These are phyloP conservation scores for Paedocypris micromegethes DNA, from an alignment of 2,797 vertebrate species.

Conservation along the genomic window DNA sequence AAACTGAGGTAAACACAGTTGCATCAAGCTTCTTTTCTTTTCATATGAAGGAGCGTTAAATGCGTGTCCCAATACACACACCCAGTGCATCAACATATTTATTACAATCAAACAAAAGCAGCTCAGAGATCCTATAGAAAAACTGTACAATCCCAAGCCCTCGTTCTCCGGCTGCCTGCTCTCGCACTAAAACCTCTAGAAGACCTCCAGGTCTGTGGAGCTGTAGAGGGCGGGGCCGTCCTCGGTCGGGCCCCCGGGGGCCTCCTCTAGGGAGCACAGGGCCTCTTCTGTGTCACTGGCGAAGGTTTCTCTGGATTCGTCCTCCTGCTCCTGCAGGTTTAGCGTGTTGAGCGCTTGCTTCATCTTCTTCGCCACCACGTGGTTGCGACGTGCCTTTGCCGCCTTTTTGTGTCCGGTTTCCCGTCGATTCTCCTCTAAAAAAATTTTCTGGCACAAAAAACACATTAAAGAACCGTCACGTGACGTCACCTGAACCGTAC, in stretches of 20 bases:
- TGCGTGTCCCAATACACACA: no score
- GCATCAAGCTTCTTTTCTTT: no score
- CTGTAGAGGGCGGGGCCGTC: slow-evolving; percentile 86
- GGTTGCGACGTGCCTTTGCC: slow-evolving; percentile 84
- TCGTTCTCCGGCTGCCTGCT: not conserved
- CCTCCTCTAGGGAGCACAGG: slow-evolving; percentile 84
- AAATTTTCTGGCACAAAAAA: slow-evolving; percentile 71
- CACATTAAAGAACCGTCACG: no score
- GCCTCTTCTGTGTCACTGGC: slow-evolving; percentile 94
- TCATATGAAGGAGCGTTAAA: no score
- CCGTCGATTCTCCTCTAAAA: slow-evolving; percentile 81
- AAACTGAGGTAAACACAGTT: no score
- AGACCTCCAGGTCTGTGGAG: slow-evolving; percentile 83
- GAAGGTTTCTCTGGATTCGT: slow-evolving; percentile 93
- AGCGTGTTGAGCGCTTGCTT: slow-evolving; percentile 90
- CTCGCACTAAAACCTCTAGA: slow-evolving; percentile 61
- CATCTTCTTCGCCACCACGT: slow-evolving; percentile 88
- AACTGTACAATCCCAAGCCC: not conserved
- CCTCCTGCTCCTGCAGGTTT: slow-evolving; percentile 89
- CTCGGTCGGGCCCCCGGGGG: slow-evolving; percentile 71
- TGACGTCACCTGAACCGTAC: not conserved
- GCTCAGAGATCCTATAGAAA: not conserved
- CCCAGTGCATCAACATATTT: not conserved
- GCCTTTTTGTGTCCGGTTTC: slow-evolving; percentile 85
- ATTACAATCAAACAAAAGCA: not conserved